Evolutionary conservation across 2,113 vertebrate species (phyloP).

Genomic region (Nanorana parkeri): DNA sequence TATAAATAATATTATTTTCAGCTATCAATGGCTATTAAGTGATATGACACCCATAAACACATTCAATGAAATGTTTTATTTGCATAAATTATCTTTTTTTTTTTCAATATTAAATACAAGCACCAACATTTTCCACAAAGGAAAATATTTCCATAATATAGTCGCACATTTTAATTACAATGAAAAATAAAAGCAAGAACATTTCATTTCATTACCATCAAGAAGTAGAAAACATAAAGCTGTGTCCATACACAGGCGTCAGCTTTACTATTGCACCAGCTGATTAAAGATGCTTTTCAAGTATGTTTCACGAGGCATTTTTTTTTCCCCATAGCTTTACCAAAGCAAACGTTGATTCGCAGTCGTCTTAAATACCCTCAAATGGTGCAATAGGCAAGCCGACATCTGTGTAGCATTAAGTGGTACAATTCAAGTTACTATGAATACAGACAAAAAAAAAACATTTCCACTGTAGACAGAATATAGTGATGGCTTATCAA

Average conservation of each 20-base stretch:
- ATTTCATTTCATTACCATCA: background rate
- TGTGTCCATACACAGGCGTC: background rate
- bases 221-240: background rate
- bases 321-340: background rate
- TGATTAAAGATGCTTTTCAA: background rate
- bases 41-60: constrained; percentile 19
- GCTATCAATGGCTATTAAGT: constrained; percentile 35
- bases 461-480: background rate
- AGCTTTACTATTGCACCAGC: constrained; percentile 20
- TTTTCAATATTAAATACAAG: constrained; percentile 45
- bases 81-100: constrained; percentile 39
- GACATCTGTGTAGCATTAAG: background rate
- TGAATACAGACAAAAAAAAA: background rate
- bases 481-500: background rate
- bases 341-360: background rate
- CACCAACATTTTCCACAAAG: constrained; percentile 46
- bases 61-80: constrained; percentile 47
- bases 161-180: constrained; percentile 1
- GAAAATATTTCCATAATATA: constrained; percentile 26
- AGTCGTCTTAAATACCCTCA: background rate
- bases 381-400: constrained; percentile 16
- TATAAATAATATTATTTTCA: constrained; percentile 43
- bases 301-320: background rate
- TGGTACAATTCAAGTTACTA: background rate
- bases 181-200: background rate